phyloP scores from a whole-genome alignment of 2,113 vertebrate genomes.

The Tympanuchus pallidicinctus region DNA sequence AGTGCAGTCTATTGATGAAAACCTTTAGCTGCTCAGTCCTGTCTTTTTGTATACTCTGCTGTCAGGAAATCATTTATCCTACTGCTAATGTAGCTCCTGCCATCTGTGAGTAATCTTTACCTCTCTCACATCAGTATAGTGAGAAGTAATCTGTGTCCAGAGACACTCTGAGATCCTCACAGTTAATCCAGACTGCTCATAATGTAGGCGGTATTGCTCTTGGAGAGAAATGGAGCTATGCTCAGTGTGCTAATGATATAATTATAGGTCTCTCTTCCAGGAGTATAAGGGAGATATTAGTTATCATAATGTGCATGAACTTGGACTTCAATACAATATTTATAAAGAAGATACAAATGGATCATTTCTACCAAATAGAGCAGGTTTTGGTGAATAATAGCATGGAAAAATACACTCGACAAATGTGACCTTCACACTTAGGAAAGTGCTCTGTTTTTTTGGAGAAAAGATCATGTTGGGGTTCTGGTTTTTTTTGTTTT shows the following conservation, averaged over 20 bases:
- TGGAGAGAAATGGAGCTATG: conserved; percentile 22
- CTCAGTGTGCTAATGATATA: conserved; percentile 28
- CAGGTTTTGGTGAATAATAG: neutral
- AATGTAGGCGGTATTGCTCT: neutral
- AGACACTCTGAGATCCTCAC: neutral
- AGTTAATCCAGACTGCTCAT: neutral
- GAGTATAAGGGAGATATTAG: conserved; percentile 24
- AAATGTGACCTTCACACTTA: neutral
- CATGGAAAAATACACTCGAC: neutral
- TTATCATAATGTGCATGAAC: conserved; percentile 33
- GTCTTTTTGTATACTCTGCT: neutral
- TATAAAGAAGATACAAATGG: conserved; percentile 10
- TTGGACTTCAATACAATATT: conserved; percentile 49
- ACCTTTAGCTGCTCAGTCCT: neutral
- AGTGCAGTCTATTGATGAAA: neutral
- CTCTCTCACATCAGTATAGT: neutral
- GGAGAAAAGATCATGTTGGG: neutral
- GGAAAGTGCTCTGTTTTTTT: neutral
- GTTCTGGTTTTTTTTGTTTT: fast-evolving
- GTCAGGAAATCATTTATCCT: conserved; percentile 23
- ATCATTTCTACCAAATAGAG: neutral
- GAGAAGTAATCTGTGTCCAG: neutral
- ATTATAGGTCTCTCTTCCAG: conserved; percentile 29
- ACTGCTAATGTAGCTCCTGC: neutral
- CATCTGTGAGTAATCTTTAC: neutral